These are phyloP conservation scores for Fregetta grallaria DNA, from an alignment of 2,113 vertebrate species.

Conservation along the genomic window DNA sequence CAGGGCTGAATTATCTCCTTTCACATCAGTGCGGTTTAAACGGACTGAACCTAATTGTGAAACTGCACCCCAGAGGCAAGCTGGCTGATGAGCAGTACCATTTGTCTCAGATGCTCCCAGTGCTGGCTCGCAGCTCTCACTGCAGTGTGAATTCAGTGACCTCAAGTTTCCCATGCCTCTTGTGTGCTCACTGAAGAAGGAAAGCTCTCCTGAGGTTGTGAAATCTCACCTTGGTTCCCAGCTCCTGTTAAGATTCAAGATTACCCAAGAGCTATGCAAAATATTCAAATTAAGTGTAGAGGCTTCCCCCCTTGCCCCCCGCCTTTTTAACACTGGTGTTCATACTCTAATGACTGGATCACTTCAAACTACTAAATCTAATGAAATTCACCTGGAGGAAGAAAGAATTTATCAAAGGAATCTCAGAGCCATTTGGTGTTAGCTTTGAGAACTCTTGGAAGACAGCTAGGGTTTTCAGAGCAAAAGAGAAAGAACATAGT, in stretches of 20 bases:
- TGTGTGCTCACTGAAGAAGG: background rate
- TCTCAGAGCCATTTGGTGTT: background rate
- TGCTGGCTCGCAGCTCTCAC: background rate
- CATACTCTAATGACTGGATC: background rate
- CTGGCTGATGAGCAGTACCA: background rate
- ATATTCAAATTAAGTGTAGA: background rate
- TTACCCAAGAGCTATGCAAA: background rate
- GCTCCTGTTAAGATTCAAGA: background rate
- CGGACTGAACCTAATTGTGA: background rate
- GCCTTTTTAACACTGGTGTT: background rate
- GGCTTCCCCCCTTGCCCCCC: accelerated
- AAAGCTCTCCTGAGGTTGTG: background rate
- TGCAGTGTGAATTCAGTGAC: background rate
- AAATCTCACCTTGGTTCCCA: background rate
- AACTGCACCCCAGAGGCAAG: background rate
- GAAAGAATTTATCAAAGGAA: background rate
- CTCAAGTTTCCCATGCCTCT: background rate
- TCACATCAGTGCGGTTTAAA: background rate
- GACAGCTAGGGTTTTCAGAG: background rate
- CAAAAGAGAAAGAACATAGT: background rate
- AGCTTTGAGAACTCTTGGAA: background rate
- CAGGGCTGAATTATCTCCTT: background rate
- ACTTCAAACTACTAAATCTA: background rate
- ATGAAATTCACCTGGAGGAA: background rate
- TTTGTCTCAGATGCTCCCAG: background rate